Evolutionary conservation across 2,797 vertebrate genomes (phyloP).

Genomic region (Brotula barbata): DNA sequence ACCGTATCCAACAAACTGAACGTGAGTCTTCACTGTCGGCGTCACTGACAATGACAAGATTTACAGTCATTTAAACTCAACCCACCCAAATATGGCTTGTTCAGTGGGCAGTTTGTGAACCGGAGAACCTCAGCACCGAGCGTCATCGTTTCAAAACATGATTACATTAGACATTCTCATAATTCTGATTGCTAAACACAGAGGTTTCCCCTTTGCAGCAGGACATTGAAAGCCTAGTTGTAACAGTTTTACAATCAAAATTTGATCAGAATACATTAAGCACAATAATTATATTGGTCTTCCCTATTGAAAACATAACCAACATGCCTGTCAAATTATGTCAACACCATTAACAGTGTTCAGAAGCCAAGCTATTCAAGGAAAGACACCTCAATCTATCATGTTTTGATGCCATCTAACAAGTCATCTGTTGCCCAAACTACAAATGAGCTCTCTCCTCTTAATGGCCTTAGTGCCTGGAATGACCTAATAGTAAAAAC

Average conservation of each 20-base stretch:
- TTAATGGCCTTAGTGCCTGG: not conserved
- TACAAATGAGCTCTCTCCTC: not conserved
- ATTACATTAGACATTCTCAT: not conserved
- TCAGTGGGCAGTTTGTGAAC: not conserved
- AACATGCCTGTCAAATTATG: not conserved
- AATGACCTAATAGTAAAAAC: not conserved
- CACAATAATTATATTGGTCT: not conserved
- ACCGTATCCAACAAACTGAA: constrained; percentile 17
- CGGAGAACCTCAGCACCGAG: not conserved
- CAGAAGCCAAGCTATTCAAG: not conserved
- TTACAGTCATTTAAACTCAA: too few relatives aligned
- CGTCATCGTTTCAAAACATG: constrained; percentile 1
- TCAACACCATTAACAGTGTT: not conserved
- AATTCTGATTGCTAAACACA: not conserved
- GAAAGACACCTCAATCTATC: not conserved
- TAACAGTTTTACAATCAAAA: not conserved
- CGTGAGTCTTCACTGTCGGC: constrained; percentile 17
- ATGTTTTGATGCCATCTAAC: not conserved
- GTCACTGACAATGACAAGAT: not conserved
- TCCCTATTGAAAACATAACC: not conserved
- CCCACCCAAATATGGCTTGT: too few relatives aligned
- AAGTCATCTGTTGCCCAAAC: not conserved
- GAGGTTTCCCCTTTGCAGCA: constrained; percentile 1
- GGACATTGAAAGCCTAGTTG: not conserved
- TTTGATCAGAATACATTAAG: not conserved